phyloP scores from a whole-genome alignment of 2,113 vertebrate species.

The Lepisosteus oculatus region DNA sequence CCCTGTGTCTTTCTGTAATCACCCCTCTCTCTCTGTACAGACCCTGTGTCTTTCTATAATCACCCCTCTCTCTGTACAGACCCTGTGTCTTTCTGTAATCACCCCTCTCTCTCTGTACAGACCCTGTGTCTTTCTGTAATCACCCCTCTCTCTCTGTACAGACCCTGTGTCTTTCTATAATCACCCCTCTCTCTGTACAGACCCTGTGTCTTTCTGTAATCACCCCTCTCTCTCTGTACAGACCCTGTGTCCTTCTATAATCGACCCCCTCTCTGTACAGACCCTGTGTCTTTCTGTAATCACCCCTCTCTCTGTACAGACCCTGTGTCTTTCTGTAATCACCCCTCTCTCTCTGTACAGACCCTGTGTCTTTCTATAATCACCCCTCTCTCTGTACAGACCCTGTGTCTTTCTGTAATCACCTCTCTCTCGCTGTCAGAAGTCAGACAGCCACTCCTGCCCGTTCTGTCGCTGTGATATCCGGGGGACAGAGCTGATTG shows the following conservation, averaged over 20 bases:
- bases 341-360: not conserved
- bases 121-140: not conserved
- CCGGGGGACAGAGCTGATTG: slow-evolving; percentile 63
- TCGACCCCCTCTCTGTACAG: slow-evolving; percentile 16
- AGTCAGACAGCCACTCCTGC: slow-evolving; percentile 69
- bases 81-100: not conserved
- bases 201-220: not conserved
- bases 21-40: no score
- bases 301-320: not conserved
- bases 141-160: no score
- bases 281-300: slow-evolving; percentile 4
- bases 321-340: not conserved
- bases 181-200: no score
- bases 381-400: not conserved
- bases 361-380: not conserved
- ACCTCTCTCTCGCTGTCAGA: slow-evolving; percentile 49
- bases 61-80: no score
- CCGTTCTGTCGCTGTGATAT: slow-evolving; percentile 83
- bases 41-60: no score
- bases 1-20: not conserved
- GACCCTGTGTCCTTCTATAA: not conserved
- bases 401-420: not conserved
- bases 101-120: not conserved
- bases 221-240: not conserved
- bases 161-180: no score